Base-by-base conservation (phyloP, 2,797 vertebrate species). In the Aeoliscus strigatus region DNA sequence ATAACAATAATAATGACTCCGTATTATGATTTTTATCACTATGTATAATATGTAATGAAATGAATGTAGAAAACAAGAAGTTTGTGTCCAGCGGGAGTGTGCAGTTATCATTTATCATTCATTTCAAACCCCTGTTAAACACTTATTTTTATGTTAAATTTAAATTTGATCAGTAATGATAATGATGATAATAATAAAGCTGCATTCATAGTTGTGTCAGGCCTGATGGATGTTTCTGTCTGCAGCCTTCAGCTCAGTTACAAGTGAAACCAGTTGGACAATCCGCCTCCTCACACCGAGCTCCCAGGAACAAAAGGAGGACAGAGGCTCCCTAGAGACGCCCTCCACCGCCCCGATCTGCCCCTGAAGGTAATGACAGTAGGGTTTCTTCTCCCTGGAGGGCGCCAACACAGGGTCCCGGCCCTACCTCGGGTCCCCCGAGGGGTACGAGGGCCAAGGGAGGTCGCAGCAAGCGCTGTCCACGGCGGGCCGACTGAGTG, bases 191-290 rank as follows among this genome's bases (percentile, higher is more conserved):
- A n/a, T n/a, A n/a, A n/a, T n/a, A n/a, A n/a, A n/a, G n/a, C n/a
- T n/a, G n/a, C n/a, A n/a, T n/a, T n/a, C n/a, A n/a, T n/a, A n/a
- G n/a, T n/a, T n/a, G n/a, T n/a, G n/a, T n/a, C n/a, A n/a, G n/a
- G n/a, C n/a, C n/a, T n/a, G n/a, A n/a, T n/a, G n/a, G 17, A 33
- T 25, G 26, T 31, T 30, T 26, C 7, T 8, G 10, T 26, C 27
- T 6, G 27, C 10, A n/a, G 23, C 27, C 31, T 46, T 69, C 10
- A 65, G 48, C 64, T 77, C 64, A 29, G 51, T 76, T 60, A 50
- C 75, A 44, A 60, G 65, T 60, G 16, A 38, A 75, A 76, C 71
- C 62, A 60, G 65, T 75, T 45, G 13, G 47, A 66, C 73, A 43
- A 2, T 51, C 43, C 53, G n/a, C n/a, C n/a, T n/a, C n/a, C n/a